Evolutionary conservation across 1,140 invertebrate species (phyloP).

Genomic region (Hycleus cichorii): DNA sequence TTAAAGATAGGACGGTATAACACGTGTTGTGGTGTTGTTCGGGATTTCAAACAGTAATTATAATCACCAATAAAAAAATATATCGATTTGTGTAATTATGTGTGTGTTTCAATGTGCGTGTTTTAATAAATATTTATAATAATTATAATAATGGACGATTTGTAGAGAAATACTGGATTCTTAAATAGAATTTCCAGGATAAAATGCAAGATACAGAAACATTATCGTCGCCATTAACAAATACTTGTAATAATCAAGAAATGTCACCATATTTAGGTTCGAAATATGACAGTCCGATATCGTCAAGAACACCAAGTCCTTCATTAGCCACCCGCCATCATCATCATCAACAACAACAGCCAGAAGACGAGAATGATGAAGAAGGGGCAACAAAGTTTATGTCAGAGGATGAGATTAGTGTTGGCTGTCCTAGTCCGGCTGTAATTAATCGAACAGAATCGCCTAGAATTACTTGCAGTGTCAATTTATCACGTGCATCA

Average conservation of each 20-base stretch:
- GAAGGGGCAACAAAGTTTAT: conserved; percentile 21
- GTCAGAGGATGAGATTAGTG: conserved; percentile 55
- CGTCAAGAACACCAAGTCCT: conserved; percentile 35
- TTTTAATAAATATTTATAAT: no score
- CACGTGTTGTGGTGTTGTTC: conserved; percentile 20
- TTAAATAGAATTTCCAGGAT: no score
- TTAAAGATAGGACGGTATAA: conserved; percentile 32
- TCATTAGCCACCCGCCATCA: not conserved
- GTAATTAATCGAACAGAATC: not conserved
- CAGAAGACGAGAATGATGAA: conserved; percentile 9
- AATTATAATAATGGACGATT: no score
- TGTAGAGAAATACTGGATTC: no score
- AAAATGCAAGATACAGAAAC: conserved; percentile 39
- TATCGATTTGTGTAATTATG: no score
- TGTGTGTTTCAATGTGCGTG: no score
- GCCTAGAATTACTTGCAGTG: conserved; percentile 2
- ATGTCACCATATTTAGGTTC: conserved; percentile 38
- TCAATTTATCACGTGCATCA: conserved; percentile 6
- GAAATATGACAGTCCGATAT: conserved; percentile 37
- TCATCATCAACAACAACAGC: no score
- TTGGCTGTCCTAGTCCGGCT: conserved; percentile 63
- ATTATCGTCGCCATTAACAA: conserved; percentile 7
- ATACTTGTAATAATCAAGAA: conserved; percentile 18
- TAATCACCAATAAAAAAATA: no score
- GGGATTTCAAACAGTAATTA: no score